Conservation (phyloP, 2,888 invertebrate species). For the Branchinecta sandiegonensis region DNA sequence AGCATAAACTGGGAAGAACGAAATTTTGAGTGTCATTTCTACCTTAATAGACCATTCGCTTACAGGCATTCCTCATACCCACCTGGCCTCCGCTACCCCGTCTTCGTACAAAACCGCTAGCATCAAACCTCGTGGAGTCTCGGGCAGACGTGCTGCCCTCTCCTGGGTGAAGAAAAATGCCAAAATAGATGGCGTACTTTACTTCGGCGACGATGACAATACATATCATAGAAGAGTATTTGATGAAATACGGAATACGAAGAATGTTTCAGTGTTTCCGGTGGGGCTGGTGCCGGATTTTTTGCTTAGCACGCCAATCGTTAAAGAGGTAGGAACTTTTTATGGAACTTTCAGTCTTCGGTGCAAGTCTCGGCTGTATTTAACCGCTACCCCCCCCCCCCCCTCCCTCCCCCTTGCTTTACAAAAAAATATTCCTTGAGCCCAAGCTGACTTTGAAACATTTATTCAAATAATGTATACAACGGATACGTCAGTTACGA, state of each 20-base stretch:
- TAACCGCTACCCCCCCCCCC: too few relatives aligned
- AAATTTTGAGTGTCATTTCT: too few relatives aligned
- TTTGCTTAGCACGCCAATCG: conserved; percentile 50
- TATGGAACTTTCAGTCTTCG: too few relatives aligned
- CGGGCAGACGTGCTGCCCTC: conserved; percentile 52
- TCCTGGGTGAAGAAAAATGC: conserved; percentile 47
- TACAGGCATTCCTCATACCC: conserved; percentile 45
- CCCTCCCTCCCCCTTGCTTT: too few relatives aligned
- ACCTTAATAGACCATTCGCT: neutral
- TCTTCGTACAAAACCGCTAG: conserved; percentile 39
- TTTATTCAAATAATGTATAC: too few relatives aligned
- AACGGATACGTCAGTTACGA: too few relatives aligned
- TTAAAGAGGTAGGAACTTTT: conserved; percentile 35
- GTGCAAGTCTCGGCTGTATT: too few relatives aligned
- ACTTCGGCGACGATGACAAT: conserved; percentile 64
- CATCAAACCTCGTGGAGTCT: conserved; percentile 46
- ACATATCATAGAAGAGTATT: conserved; percentile 54
- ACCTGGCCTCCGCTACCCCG: conserved; percentile 51
- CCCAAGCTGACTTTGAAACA: too few relatives aligned
- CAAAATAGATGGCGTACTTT: conserved; percentile 42
- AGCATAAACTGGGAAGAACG: too few relatives aligned
- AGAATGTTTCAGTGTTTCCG: conserved; percentile 63
- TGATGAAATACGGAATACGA: conserved; percentile 51
- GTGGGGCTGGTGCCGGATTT: conserved; percentile 60
- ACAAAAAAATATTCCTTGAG: too few relatives aligned